phyloP scores from a whole-genome alignment of 2,888 invertebrate species.

The Cerastoderma edule region DNA sequence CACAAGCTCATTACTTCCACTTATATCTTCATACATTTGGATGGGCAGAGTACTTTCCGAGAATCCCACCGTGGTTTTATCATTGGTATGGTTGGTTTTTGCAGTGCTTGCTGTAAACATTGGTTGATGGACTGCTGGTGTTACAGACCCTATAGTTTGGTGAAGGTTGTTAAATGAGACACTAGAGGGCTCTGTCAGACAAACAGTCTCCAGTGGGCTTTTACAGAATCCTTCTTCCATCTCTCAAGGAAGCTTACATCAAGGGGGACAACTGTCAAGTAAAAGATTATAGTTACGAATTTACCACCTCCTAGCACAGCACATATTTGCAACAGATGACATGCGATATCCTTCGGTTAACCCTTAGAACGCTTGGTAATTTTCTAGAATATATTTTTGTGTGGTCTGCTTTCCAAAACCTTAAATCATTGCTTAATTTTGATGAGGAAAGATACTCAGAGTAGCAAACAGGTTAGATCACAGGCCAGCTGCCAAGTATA shows the following conservation, averaged over 20 bases:
- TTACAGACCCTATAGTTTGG: constrained; percentile 1
- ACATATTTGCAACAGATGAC: no score
- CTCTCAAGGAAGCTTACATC: not conserved
- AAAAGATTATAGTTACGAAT: not conserved
- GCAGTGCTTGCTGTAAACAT: not conserved
- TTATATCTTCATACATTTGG: not conserved
- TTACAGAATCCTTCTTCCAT: not conserved
- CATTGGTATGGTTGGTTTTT: not conserved
- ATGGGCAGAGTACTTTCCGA: not conserved
- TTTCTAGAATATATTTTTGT: no score
- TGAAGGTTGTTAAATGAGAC: not conserved
- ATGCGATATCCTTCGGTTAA: no score
- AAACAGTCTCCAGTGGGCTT: not conserved
- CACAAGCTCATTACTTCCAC: not conserved
- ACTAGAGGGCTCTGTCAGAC: not conserved
- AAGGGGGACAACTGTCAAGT: not conserved
- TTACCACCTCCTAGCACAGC: not conserved
- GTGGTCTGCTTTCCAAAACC: no score
- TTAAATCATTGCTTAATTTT: no score
- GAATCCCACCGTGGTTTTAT: not conserved
- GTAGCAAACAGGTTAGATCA: no score
- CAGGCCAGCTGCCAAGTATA: no score
- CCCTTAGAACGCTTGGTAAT: no score
- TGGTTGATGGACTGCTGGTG: not conserved
- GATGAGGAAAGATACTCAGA: no score